A percentile compares a stretch with the other conserved stretches of the same genome.
These are phyloP conservation scores for Habropoda laboriosa DNA, from an alignment of 1,140 invertebrate species.

Conservation along the genomic window DNA sequence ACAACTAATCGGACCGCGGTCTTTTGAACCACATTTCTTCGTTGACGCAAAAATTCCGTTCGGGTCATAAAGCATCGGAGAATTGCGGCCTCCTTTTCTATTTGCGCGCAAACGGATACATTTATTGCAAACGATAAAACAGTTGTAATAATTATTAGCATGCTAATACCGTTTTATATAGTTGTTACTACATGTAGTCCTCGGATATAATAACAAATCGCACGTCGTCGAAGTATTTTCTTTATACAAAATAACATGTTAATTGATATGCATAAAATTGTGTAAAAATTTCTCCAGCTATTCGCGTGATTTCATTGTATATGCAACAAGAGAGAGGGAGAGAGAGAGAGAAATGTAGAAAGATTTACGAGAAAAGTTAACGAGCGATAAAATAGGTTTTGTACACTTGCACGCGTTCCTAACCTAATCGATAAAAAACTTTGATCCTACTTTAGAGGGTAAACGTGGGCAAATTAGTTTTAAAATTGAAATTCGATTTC, in stretches of 20 bases:
- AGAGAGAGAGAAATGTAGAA: not conserved
- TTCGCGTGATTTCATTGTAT: not conserved
- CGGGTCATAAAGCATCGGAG: slow-evolving; percentile 24
- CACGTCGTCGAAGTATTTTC: not conserved
- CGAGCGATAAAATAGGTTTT: not conserved
- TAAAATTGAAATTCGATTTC: not conserved
- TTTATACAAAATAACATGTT: not conserved
- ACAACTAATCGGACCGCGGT: slow-evolving; percentile 20
- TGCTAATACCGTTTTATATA: not conserved
- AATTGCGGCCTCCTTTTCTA: not conserved
- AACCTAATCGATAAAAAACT: not conserved
- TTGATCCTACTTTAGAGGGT: not conserved
- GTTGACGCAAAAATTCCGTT: slow-evolving; percentile 1
- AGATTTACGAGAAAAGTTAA: not conserved
- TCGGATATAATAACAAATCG: too few relatives aligned
- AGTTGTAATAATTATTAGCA: not conserved
- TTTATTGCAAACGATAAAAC: not conserved
- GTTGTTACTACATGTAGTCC: too few relatives aligned
- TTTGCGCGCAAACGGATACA: not conserved
- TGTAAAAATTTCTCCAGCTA: not conserved
- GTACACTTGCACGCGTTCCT: not conserved
- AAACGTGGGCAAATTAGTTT: too few relatives aligned
- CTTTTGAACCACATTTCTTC: slow-evolving; percentile 39
- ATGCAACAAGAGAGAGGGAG: too few relatives aligned
- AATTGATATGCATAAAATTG: not conserved